Evolutionary conservation across 2,888 invertebrate genomes (phyloP), one percentile per base, ranked within the genome.

Genomic region (Neoaliturus tenellus): DNA sequence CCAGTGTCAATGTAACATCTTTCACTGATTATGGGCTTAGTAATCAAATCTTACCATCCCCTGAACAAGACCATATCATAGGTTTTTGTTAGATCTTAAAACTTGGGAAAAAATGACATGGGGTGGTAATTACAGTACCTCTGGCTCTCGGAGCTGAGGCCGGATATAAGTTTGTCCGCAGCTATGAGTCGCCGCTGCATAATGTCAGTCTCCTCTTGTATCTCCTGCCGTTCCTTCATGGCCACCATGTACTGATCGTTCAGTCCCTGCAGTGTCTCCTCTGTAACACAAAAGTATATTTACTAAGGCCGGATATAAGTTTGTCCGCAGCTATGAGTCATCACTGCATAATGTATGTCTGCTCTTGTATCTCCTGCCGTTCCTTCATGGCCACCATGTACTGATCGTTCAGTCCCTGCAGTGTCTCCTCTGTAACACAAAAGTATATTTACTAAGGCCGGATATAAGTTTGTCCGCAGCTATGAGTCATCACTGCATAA

Each of bases 391-490:
- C 97, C 0, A 92, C 92, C 0, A 95, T 95, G 88, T 97, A 98
- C 89, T 95, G 95, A 5, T 91, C 90, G 88, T 96, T 96, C 1
- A 98, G 90, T 0, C 92, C 92, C 5, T 91, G 91, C 78, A 98
- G 90, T 75, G 95, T 94, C 0, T 91, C 51, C 73, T 82, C 82
- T 55, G 62, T 8, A n/a, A n/a, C n/a, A n/a, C n/a, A n/a, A n/a
- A n/a, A n/a, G n/a, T n/a, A n/a, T n/a, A n/a, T n/a, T n/a, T n/a
- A n/a, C 95, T 95, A 0, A 98, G 91, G 17, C 98, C 98, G 10
- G 94, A 94, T 88, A 98, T 97, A 3, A 98, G 92, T 89, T 97
- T 97, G 89, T 97, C 97, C 0, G 98, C 98, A 0, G 98, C 97
- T 55, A 95, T 91, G 48, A 97, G 90, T 67, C 96, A 92, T 85